Evolutionary conservation across 2,113 vertebrate genomes (phyloP).

Genomic region (Orycteropus afer): DNA sequence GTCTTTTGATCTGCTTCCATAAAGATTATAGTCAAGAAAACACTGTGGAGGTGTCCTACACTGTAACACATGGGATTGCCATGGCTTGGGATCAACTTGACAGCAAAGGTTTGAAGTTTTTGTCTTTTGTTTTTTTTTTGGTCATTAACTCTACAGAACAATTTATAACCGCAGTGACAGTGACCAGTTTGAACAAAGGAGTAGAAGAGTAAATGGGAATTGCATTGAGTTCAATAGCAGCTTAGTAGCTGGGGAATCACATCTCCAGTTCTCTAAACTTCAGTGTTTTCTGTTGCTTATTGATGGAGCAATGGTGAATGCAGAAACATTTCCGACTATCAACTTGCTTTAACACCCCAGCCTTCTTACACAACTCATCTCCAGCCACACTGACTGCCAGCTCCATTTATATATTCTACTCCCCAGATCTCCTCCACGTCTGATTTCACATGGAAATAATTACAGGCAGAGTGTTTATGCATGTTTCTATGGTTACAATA

Average conservation of each 20-base stretch:
- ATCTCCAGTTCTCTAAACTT: not conserved
- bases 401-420: constrained; percentile 42
- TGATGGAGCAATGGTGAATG: not conserved
- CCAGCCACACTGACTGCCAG: not conserved
- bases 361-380: not conserved
- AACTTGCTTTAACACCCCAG: not conserved
- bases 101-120: not conserved
- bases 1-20: not conserved
- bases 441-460: constrained; percentile 66
- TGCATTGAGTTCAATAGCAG: not conserved
- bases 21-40: not conserved
- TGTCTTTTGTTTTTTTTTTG: not conserved
- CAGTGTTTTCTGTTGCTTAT: not conserved
- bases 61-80: not conserved
- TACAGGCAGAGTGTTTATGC: constrained; percentile 66
- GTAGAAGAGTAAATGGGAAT: not conserved
- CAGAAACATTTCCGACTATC: not conserved
- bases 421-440: constrained; percentile 48
- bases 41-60: not conserved
- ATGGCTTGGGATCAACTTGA: not conserved
- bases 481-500: constrained; percentile 74
- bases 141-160: not conserved
- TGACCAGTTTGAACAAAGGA: not conserved
- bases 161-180: not conserved
- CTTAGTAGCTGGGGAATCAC: not conserved